phyloP scores from a whole-genome alignment of 2,113 vertebrate genomes.

The Pseudopodoces humilis region DNA sequence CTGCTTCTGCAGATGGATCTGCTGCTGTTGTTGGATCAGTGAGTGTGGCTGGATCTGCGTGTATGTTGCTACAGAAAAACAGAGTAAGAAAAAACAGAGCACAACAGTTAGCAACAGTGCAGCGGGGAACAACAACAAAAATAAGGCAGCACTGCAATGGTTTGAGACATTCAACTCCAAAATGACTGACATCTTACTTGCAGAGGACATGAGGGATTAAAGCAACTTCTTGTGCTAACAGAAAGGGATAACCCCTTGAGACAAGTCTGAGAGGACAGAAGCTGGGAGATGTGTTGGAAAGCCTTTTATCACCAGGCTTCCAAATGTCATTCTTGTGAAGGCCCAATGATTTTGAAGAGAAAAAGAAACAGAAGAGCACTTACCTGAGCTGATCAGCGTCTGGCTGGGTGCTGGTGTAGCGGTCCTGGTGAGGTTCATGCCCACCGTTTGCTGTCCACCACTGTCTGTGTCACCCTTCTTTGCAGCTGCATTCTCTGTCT shows the following conservation, averaged over 20 bases:
- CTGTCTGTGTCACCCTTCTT: conserved; percentile 75
- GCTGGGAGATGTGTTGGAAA: not conserved
- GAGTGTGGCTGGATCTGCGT: conserved; percentile 84
- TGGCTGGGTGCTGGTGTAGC: conserved; percentile 82
- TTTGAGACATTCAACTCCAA: not conserved
- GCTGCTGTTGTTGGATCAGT: conserved; percentile 83
- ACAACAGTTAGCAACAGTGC: not conserved
- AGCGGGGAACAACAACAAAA: not conserved
- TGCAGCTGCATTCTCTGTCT: conserved; percentile 67
- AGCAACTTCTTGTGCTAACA: not conserved
- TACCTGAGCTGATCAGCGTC: conserved; percentile 81
- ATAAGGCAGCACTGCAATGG: not conserved
- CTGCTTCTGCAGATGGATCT: conserved; percentile 84
- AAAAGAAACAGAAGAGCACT: not conserved
- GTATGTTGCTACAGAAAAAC: conserved; percentile 70
- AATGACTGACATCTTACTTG: not conserved
- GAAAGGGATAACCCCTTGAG: not conserved
- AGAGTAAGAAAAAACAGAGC: not conserved
- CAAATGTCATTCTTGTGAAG: not conserved
- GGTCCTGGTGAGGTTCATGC: conserved; percentile 81
- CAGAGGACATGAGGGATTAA: not conserved
- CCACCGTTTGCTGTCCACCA: conserved; percentile 74
- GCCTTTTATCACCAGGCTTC: not conserved
- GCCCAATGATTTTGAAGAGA: not conserved
- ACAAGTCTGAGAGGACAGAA: not conserved